Percentiles rank a stretch among this genome's conserved stretches.
These are phyloP conservation scores for Drosophila orosa DNA, from an alignment of 1,140 invertebrate genomes.

Conservation along the genomic window DNA sequence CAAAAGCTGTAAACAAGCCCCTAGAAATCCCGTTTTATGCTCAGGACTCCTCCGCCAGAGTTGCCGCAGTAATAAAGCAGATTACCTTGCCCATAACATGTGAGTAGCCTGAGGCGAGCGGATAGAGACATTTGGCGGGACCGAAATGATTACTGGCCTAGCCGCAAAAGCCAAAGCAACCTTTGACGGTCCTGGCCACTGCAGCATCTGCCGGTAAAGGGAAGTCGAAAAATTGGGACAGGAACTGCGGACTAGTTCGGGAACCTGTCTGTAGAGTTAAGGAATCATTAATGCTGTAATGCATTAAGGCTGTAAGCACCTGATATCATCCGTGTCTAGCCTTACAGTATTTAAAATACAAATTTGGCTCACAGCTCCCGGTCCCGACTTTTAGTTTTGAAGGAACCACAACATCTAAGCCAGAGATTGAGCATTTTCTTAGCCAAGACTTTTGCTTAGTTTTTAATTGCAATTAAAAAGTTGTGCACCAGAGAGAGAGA, in stretches of 20 bases:
- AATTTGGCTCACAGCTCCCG: not conserved
- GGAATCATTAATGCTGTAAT: not conserved
- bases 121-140: slow-evolving; percentile 21
- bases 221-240: slow-evolving; percentile 12
- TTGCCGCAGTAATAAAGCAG: slow-evolving; percentile 81
- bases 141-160: slow-evolving; percentile 56
- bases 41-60: slow-evolving; percentile 49
- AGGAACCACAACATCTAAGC: slow-evolving; percentile 25
- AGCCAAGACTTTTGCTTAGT: slow-evolving; percentile 68
- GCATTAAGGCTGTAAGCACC: not conserved
- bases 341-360: slow-evolving; percentile 9
- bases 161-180: slow-evolving; percentile 47
- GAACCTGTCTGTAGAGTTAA: not conserved
- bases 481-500: slow-evolving; percentile 37
- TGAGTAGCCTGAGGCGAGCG: slow-evolving; percentile 41
- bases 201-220: slow-evolving; percentile 18
- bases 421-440: slow-evolving; percentile 42
- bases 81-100: slow-evolving; percentile 79
- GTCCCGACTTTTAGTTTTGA: slow-evolving; percentile 33
- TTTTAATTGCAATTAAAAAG: slow-evolving; percentile 83
- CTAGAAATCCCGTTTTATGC: slow-evolving; percentile 72
- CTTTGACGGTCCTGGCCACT: slow-evolving; percentile 37
- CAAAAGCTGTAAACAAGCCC: slow-evolving; percentile 67
- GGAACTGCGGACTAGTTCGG: not conserved
- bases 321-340: not conserved